Evolutionary conservation across 1,140 invertebrate genomes (phyloP).

Genomic region (Polyergus mexicanus): DNA sequence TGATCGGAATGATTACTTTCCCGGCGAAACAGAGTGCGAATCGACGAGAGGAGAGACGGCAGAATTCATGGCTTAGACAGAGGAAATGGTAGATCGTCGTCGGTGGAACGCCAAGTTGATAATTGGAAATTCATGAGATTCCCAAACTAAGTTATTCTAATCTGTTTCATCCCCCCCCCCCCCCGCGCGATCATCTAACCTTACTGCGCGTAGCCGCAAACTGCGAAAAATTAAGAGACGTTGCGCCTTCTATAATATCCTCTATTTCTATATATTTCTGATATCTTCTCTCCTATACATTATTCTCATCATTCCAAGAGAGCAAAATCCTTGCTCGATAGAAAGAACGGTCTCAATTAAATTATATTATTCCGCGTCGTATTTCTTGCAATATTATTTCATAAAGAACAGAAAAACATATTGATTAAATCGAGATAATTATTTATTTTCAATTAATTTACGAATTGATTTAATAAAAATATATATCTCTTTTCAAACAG

Average conservation of each 20-base stretch:
- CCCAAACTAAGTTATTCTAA: constrained; percentile 81
- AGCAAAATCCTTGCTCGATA: background rate
- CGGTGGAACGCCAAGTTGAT: constrained; percentile 79
- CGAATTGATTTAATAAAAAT: background rate
- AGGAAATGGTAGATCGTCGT: constrained; percentile 72
- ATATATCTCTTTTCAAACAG: background rate
- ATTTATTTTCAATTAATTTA: background rate
- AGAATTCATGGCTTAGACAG: constrained; percentile 51
- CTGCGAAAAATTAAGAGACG: constrained; percentile 64
- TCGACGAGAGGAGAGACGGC: background rate
- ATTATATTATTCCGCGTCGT: background rate
- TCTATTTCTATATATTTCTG: background rate
- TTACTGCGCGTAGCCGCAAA: constrained; percentile 53
- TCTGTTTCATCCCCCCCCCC: constrained; percentile 71
- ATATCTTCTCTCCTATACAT: background rate
- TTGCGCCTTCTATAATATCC: background rate
- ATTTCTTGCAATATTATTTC: background rate
- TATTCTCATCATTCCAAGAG: background rate
- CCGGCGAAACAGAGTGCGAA: constrained; percentile 19
- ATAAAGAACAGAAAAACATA: background rate
- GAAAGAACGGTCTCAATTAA: background rate
- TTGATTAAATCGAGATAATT: background rate
- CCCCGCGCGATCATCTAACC: constrained; percentile 59
- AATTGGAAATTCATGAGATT: constrained; percentile 84
- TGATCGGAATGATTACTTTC: constrained; percentile 67